Evolutionary conservation across 1,140 invertebrate species (phyloP).

Genomic region (Pantala flavescens): DNA sequence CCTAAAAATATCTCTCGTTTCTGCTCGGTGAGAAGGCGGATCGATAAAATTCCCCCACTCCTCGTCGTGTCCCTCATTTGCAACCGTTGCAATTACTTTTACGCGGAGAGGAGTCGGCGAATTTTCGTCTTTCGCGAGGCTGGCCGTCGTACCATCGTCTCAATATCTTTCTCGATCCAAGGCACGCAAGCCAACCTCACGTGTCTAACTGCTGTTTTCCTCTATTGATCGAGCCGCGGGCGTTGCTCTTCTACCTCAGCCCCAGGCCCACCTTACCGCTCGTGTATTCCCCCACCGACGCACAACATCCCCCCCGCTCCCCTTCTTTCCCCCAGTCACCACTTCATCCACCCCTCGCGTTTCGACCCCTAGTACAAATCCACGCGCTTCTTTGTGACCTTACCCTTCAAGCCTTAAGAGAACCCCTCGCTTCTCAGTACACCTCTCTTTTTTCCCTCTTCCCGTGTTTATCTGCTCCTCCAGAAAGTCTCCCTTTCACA

Average conservation of each 20-base stretch:
- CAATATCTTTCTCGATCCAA: not conserved
- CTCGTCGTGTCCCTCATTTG: not conserved
- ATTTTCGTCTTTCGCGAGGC: not conserved
- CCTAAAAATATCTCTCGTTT: too few species aligned
- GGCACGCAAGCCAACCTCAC: conserved; percentile 5
- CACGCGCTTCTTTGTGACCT: not conserved
- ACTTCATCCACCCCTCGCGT: not conserved
- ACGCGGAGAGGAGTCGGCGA: not conserved
- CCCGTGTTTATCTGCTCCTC: too few species aligned
- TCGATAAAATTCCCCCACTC: not conserved
- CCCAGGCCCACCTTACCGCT: not conserved
- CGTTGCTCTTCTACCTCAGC: not conserved
- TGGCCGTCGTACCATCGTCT: not conserved
- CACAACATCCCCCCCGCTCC: not conserved
- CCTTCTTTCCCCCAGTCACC: not conserved
- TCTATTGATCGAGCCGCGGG: not conserved
- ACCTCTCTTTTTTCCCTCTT: not conserved
- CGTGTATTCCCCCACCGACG: not conserved
- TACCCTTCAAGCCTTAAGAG: not conserved
- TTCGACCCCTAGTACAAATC: not conserved
- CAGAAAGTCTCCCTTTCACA: too few species aligned
- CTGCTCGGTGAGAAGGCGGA: too few species aligned
- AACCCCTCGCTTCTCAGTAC: not conserved
- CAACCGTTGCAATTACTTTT: not conserved
- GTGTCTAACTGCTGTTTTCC: conserved; percentile 5